Evolutionary conservation across 2,113 vertebrate genomes (phyloP).

Genomic region (Nipponia nippon): DNA sequence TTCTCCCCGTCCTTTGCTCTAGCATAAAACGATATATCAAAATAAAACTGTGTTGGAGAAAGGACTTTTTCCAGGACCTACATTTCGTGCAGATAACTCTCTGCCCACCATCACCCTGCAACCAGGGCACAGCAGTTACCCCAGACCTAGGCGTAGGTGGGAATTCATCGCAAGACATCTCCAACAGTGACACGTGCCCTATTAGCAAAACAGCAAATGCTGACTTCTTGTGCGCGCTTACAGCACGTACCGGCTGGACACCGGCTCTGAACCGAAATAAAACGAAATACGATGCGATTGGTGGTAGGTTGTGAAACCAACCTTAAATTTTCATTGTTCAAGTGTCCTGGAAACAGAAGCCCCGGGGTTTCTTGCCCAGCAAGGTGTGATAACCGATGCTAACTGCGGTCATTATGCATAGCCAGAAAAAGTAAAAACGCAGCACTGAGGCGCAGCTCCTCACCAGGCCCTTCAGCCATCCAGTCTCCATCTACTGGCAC

Average conservation of each 20-base stretch:
- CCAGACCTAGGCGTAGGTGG: background rate
- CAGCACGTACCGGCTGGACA: fast-evolving
- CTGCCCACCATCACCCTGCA: background rate
- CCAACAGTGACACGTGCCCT: background rate
- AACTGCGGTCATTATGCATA: background rate
- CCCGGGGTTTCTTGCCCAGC: fast-evolving
- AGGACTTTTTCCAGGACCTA: background rate
- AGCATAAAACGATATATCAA: too few relatives aligned
- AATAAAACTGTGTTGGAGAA: background rate
- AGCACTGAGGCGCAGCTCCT: background rate
- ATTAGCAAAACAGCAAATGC: background rate
- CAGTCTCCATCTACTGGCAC: background rate
- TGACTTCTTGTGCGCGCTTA: fast-evolving
- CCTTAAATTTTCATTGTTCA: background rate
- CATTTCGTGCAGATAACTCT: background rate
- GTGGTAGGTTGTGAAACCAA: background rate
- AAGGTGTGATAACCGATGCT: background rate
- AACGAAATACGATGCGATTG: fast-evolving
- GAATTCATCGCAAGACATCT: background rate
- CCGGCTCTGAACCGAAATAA: background rate
- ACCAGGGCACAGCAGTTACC: background rate
- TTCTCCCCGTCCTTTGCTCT: background rate
- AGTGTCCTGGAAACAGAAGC: background rate
- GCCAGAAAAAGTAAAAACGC: background rate
- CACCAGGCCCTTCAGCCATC: background rate